Percentiles rank a stretch among this genome's conserved stretches.
Conservation (phyloP, 2,113 vertebrate species). For the Polypterus bichir region DNA sequence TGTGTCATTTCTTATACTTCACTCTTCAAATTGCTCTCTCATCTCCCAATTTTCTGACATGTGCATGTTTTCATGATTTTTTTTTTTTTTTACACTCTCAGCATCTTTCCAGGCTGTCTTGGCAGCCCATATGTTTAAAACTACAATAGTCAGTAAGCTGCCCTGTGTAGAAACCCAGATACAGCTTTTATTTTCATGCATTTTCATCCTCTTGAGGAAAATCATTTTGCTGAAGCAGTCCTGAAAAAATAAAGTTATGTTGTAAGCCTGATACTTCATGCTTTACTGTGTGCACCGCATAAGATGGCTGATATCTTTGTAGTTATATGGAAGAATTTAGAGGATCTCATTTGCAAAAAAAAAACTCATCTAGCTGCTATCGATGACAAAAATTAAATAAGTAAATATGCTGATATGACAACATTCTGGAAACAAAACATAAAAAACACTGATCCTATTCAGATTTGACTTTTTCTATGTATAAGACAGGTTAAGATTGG, state of each 20-base stretch:
- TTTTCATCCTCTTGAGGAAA: background rate
- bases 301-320: background rate
- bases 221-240: slow-evolving; percentile 9
- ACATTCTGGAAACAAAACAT: too few relatives aligned
- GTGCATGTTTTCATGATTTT: too few relatives aligned
- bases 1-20: background rate
- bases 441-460: too few relatives aligned
- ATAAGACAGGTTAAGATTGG: too few relatives aligned
- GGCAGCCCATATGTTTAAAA: slow-evolving; percentile 10
- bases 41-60: background rate
- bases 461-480: too few relatives aligned
- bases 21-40: background rate
- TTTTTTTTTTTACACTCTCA: background rate
- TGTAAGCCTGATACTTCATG: background rate
- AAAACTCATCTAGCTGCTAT: too few relatives aligned
- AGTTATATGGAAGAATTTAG: too few relatives aligned
- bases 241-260: background rate
- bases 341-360: too few relatives aligned
- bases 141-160: slow-evolving; percentile 6
- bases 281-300: background rate
- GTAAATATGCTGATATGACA: too few relatives aligned
- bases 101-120: slow-evolving; percentile 4
- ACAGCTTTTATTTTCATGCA: slow-evolving; percentile 1
- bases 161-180: slow-evolving; percentile 5
- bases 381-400: too few relatives aligned